Percentiles rank a stretch among this genome's conserved stretches.
Evolutionary conservation across 2,797 vertebrate genomes (phyloP).

Genomic region (Tiaroga cobitis): DNA sequence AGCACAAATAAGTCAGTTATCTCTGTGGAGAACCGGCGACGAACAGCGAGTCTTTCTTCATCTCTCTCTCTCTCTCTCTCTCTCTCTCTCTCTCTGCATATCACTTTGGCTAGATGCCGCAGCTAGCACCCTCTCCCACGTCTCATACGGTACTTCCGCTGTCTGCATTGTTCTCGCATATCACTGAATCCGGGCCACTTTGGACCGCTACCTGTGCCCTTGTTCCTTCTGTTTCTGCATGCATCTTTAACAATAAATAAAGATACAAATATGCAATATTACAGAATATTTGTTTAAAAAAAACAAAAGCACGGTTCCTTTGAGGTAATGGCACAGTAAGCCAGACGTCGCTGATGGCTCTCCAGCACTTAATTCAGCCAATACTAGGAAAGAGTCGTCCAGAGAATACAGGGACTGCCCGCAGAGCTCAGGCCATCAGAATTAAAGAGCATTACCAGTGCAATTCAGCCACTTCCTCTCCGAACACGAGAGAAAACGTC

Average conservation of each 20-base stretch:
- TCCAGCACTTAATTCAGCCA: constrained; percentile 76
- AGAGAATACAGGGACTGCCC: constrained; percentile 75
- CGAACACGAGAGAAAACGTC: constrained; percentile 63
- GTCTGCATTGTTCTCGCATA: constrained; percentile 64
- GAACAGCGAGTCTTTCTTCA: constrained; percentile 50
- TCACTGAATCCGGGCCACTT: constrained; percentile 63
- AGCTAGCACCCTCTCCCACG: constrained; percentile 66
- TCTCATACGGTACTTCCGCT: constrained; percentile 58
- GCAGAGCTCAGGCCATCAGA: constrained; percentile 77
- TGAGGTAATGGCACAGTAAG: constrained; percentile 70
- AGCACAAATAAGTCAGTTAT: constrained; percentile 51
- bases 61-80: constrained; percentile 56
- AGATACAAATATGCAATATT: constrained; percentile 55
- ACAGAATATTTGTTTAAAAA: constrained; percentile 51
- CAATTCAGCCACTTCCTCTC: constrained; percentile 71
- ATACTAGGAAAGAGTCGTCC: constrained; percentile 74
- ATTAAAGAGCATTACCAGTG: constrained; percentile 76
- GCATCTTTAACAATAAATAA: neutral
- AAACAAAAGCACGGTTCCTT: constrained; percentile 66
- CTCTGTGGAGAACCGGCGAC: constrained; percentile 53
- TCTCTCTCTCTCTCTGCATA: constrained; percentile 53
- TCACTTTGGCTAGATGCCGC: constrained; percentile 56
- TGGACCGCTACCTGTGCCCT: constrained; percentile 26
- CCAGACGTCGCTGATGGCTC: constrained; percentile 65
- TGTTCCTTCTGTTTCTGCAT: neutral